These are phyloP conservation scores for Steatornis caripensis DNA, from an alignment of 2,113 vertebrate species.

Conservation along the genomic window DNA sequence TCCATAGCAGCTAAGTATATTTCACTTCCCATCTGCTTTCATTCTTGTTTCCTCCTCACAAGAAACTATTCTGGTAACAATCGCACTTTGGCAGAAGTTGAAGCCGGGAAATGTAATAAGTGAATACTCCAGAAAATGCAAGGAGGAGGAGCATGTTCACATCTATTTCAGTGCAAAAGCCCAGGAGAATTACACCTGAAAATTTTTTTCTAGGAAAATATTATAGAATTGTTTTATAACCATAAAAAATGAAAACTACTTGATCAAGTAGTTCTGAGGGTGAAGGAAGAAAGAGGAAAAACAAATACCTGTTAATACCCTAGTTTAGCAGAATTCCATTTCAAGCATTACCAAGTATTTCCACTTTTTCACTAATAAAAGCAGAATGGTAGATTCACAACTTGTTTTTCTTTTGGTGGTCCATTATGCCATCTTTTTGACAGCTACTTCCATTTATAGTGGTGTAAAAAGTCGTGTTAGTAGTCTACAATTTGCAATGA, in stretches of 20 bases:
- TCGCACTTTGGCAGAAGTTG: neutral
- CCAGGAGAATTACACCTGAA: neutral
- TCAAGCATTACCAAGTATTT: neutral
- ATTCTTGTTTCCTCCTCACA: neutral
- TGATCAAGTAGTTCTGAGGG: neutral
- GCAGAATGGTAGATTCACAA: neutral
- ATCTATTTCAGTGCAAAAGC: neutral
- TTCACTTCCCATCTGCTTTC: constrained; percentile 40
- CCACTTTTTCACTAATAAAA: neutral
- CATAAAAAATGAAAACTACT: neutral
- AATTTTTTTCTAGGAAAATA: neutral
- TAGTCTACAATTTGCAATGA: neutral
- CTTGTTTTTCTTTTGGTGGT: neutral
- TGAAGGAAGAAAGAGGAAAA: neutral
- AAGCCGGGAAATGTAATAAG: neutral
- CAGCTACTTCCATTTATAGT: neutral
- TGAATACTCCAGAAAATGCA: neutral
- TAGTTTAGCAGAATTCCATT: neutral
- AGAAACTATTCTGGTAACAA: constrained; percentile 28
- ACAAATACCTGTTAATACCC: neutral
- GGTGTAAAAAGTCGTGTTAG: neutral
- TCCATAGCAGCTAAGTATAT: neutral
- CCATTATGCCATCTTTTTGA: neutral
- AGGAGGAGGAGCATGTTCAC: neutral
- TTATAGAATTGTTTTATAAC: neutral